Conservation (phyloP, 2,888 invertebrate species). For the Masnerella sp. region DNA sequence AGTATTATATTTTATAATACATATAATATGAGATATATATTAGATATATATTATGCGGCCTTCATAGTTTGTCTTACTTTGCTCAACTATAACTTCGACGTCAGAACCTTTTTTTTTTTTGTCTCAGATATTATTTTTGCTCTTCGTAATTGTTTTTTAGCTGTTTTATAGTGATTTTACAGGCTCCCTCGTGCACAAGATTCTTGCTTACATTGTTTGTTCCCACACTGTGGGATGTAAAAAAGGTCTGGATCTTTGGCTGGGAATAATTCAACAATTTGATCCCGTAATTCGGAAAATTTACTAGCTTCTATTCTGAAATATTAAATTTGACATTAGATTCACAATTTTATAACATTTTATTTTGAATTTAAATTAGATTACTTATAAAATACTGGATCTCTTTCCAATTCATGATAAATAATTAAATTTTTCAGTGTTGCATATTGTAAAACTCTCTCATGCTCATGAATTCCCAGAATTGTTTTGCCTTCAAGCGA, state of each 20-base stretch:
- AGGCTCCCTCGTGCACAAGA: constrained; percentile 12
- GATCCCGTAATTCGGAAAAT: constrained; percentile 4
- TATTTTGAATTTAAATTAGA: constrained; percentile 2
- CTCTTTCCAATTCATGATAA: constrained; percentile 5
- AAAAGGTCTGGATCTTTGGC: constrained; percentile 20
- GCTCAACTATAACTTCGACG: too few relatives aligned
- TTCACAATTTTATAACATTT: constrained; percentile 3
- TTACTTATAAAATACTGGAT: constrained; percentile 22
- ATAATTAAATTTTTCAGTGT: constrained; percentile 28
- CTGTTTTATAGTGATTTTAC: constrained; percentile 14
- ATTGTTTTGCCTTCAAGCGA: constrained; percentile 13
- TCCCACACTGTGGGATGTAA: constrained; percentile 8
- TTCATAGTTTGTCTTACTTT: too few relatives aligned
- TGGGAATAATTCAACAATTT: constrained; percentile 24
- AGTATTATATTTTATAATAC: too few relatives aligned
- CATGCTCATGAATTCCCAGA: constrained; percentile 8
- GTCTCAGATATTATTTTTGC: too few relatives aligned
- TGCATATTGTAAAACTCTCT: constrained; percentile 8
- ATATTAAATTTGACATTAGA: background rate
- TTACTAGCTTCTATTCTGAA: constrained; percentile 5
- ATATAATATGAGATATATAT: too few relatives aligned
- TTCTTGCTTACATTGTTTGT: constrained; percentile 12
- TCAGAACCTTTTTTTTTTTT: too few relatives aligned
- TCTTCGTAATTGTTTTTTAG: too few relatives aligned
- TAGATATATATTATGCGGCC: too few relatives aligned